Evolutionary conservation across 2,888 invertebrate species (phyloP).

Genomic region (Isoperla grammatica): DNA sequence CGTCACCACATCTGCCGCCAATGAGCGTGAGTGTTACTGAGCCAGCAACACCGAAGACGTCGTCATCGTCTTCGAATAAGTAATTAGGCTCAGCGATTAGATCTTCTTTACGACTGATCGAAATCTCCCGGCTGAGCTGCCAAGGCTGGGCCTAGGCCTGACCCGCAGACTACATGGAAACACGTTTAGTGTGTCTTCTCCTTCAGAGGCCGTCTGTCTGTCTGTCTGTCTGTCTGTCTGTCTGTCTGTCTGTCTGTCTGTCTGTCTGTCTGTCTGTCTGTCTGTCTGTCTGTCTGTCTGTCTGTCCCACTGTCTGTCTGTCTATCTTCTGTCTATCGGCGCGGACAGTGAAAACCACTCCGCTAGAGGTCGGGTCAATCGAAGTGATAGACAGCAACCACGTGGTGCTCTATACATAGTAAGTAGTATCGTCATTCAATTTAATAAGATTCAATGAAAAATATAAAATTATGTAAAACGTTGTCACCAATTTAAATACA

Average conservation of each 20-base stretch:
- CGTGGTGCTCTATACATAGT: no score
- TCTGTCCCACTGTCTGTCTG: no score
- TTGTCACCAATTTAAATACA: no score
- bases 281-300: no score
- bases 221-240: neutral
- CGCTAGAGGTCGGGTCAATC: constrained; percentile 10
- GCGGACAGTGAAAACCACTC: constrained; percentile 15
- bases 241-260: neutral
- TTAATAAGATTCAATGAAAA: no score
- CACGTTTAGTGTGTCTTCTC: constrained; percentile 13
- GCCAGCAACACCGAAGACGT: constrained; percentile 9
- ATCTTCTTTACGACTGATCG: constrained; percentile 15
- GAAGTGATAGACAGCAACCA: no score
- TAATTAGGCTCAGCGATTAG: constrained; percentile 13
- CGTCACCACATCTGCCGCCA: no score
- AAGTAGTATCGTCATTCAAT: no score
- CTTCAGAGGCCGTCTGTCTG: neutral
- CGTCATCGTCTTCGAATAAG: constrained; percentile 12
- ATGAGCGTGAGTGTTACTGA: no score
- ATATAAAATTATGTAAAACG: no score
- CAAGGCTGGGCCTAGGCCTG: no score
- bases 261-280: neutral
- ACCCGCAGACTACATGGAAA: constrained; percentile 4
- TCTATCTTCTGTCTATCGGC: neutral
- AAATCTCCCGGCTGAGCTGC: constrained; percentile 6